These are phyloP conservation scores for Drepanosiphum platanoidis DNA, from an alignment of 2,888 invertebrate species.

Conservation along the genomic window DNA sequence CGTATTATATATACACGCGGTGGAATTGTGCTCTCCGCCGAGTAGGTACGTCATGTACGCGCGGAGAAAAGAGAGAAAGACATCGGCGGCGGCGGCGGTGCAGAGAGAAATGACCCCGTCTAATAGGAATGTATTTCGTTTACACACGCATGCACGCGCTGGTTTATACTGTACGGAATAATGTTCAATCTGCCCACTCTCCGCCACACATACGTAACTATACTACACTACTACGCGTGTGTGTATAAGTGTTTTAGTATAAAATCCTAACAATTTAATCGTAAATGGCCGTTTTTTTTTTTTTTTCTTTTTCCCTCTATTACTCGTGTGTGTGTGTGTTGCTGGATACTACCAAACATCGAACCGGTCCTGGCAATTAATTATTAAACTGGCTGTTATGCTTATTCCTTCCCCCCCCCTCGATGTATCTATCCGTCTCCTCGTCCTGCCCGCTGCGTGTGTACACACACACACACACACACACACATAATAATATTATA, in stretches of 20 bases:
- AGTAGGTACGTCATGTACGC: neutral
- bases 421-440: neutral
- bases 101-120: constrained; percentile 54
- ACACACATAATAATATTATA: neutral
- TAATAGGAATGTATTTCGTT: constrained; percentile 56
- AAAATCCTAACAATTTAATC: constrained; percentile 55
- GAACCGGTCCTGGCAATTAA: constrained; percentile 57
- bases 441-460: neutral
- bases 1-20: neutral
- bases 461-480: neutral
- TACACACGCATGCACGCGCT: neutral
- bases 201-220: no score
- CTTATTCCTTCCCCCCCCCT: neutral
- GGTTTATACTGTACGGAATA: neutral
- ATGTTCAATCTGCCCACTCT: constrained; percentile 51
- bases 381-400: constrained; percentile 50
- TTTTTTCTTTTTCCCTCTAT: no score
- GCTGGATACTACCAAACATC: constrained; percentile 16
- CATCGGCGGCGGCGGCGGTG: neutral
- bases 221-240: neutral
- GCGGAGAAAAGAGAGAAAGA: constrained; percentile 46
- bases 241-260: constrained; percentile 38
- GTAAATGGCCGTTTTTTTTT: constrained; percentile 51
- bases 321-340: no score
- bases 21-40: no score